Evolutionary conservation across 2,888 invertebrate species (phyloP).

Genomic region (Phorcus lineatus): DNA sequence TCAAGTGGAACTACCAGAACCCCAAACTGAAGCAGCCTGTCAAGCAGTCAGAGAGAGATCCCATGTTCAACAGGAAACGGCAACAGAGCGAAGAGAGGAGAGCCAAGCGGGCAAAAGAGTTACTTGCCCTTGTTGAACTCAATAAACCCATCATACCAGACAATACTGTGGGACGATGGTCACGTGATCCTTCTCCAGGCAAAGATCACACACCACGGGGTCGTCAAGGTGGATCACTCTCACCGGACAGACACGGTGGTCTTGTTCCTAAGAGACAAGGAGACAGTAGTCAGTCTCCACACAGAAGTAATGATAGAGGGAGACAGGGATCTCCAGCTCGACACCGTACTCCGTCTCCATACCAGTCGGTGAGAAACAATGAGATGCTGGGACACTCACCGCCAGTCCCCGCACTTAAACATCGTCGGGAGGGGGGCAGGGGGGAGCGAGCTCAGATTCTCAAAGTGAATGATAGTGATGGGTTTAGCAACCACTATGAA

Average conservation of each 20-base stretch:
- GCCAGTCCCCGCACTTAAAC: slow-evolving; percentile 62
- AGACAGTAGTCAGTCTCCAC: slow-evolving; percentile 33
- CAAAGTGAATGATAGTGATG: slow-evolving; percentile 21
- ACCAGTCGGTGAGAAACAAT: neutral
- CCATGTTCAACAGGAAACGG: slow-evolving; percentile 62
- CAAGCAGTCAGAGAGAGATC: slow-evolving; percentile 72
- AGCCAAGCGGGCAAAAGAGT: slow-evolving; percentile 60
- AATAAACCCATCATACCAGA: slow-evolving; percentile 63
- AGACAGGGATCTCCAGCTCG: slow-evolving; percentile 26
- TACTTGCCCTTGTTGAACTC: slow-evolving; percentile 65
- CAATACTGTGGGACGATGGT: slow-evolving; percentile 31
- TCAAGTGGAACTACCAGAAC: slow-evolving; percentile 67
- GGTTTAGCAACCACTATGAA: slow-evolving; percentile 27
- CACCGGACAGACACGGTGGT: slow-evolving; percentile 41
- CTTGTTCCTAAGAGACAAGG: slow-evolving; percentile 29
- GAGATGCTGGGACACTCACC: slow-evolving; percentile 49
- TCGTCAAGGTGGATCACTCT: slow-evolving; percentile 40
- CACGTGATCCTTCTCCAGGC: slow-evolving; percentile 15
- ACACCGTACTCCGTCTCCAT: slow-evolving; percentile 30
- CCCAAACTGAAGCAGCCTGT: slow-evolving; percentile 46
- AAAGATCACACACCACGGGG: neutral
- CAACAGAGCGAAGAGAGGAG: slow-evolving; percentile 54
- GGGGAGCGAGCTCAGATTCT: neutral
- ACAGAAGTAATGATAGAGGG: neutral
- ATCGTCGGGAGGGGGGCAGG: slow-evolving; percentile 33